A percentile compares a stretch with the other conserved stretches of the same genome.
Evolutionary conservation across 2,797 vertebrate genomes (phyloP).

Genomic region (Apogon hyalosoma): DNA sequence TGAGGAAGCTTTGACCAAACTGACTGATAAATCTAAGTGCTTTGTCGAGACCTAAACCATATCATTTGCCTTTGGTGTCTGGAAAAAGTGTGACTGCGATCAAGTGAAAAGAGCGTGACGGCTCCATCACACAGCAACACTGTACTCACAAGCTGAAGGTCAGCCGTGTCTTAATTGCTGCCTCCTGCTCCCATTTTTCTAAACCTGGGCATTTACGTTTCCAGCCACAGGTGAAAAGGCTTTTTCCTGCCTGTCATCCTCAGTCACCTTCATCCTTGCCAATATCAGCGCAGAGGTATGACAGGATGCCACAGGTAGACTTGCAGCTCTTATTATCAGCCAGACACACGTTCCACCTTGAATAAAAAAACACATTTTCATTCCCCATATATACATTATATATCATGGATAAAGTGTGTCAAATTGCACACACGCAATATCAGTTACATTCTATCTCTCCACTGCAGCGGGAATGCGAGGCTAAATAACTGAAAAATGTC

Average conservation of each 20-base stretch:
- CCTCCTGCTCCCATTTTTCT: constrained; percentile 65
- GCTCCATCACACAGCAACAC: constrained; percentile 53
- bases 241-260: constrained; percentile 72
- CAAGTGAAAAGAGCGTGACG: constrained; percentile 50
- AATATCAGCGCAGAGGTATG: constrained; percentile 17
- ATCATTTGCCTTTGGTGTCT: constrained; percentile 12
- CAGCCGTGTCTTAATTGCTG: constrained; percentile 46
- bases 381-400: not conserved
- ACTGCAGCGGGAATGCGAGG: not conserved
- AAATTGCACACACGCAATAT: not conserved
- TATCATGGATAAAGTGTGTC: not conserved
- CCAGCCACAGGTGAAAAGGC: constrained; percentile 69
- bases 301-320: constrained; percentile 22
- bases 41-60: not conserved
- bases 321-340: constrained; percentile 18
- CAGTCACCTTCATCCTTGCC: constrained; percentile 73
- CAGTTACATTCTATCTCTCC: not conserved
- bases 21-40: not conserved
- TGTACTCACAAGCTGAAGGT: constrained; percentile 70
- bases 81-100: constrained; percentile 23
- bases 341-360: not conserved
- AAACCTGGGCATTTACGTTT: constrained; percentile 56
- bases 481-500: no score
- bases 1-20: constrained; percentile 5
- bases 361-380: constrained; percentile 17